Percentiles rank a stretch among this genome's conserved stretches.
Evolutionary conservation across 2,113 vertebrate genomes (phyloP).

Genomic region (Notarius quadriscutis): DNA sequence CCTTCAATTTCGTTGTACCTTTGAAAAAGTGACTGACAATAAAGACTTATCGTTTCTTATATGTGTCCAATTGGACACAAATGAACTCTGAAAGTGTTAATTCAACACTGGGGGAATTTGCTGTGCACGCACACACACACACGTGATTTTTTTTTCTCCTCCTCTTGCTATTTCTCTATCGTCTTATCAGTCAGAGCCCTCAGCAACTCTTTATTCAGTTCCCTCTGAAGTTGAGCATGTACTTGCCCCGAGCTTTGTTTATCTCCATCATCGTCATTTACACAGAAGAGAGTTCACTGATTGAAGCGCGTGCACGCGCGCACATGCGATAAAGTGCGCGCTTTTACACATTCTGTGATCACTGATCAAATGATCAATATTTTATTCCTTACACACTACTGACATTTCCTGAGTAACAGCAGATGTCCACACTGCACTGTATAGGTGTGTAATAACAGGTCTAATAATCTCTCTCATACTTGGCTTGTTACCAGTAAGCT

Average conservation of each 20-base stretch:
- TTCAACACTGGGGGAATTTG: too few relatives aligned
- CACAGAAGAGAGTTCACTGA: conserved; percentile 53
- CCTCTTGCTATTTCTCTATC: conserved; percentile 54
- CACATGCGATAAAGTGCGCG: too few relatives aligned
- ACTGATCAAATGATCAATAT: neutral
- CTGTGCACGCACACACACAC: too few relatives aligned
- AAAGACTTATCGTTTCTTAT: too few relatives aligned
- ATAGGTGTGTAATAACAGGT: neutral
- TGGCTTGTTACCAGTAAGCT: neutral
- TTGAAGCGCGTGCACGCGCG: conserved; percentile 30
- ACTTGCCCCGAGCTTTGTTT: conserved; percentile 63
- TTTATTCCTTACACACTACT: neutral
- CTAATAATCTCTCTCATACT: neutral
- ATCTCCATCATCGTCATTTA: conserved; percentile 63
- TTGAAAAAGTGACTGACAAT: too few relatives aligned
- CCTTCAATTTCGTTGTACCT: too few relatives aligned
- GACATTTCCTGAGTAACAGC: too few relatives aligned
- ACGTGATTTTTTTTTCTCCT: neutral
- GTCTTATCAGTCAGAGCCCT: conserved; percentile 63
- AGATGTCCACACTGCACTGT: neutral
- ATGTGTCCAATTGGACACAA: too few relatives aligned
- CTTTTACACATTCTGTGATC: neutral
- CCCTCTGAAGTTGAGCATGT: conserved; percentile 66
- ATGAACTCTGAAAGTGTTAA: too few relatives aligned
- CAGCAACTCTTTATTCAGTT: conserved; percentile 68